These are phyloP conservation scores for Oligia latruncula DNA, from an alignment of 2,888 invertebrate species.

Conservation along the genomic window DNA sequence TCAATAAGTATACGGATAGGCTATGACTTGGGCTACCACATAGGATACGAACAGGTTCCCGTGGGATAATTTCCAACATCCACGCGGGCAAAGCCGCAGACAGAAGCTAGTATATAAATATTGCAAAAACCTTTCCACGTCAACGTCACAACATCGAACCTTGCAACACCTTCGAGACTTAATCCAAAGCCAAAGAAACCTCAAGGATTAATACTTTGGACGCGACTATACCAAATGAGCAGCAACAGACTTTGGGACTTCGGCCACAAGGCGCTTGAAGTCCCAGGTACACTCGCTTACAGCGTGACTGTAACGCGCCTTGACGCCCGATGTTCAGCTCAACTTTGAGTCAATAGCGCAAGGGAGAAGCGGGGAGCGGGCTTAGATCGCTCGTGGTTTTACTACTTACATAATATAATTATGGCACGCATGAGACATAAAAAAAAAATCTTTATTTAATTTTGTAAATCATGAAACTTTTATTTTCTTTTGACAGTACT, in stretches of 20 bases:
- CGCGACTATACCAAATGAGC: constrained; percentile 44
- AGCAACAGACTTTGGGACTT: constrained; percentile 47
- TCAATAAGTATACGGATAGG: neutral
- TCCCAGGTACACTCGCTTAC: constrained; percentile 64
- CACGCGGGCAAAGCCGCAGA: neutral
- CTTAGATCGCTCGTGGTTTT: neutral
- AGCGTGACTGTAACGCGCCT: constrained; percentile 79
- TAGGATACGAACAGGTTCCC: no score
- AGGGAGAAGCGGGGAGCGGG: constrained; percentile 41
- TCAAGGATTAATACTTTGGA: constrained; percentile 52
- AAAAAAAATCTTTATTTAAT: no score
- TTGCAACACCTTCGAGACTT: constrained; percentile 15
- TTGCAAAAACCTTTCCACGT: neutral
- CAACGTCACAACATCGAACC: neutral
- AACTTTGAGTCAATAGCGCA: constrained; percentile 66
- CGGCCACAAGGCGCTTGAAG: constrained; percentile 54
- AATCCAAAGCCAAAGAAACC: constrained; percentile 31
- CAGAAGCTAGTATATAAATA: neutral
- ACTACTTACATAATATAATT: no score
- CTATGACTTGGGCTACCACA: neutral
- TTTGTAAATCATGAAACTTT: no score
- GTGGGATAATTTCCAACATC: neutral
- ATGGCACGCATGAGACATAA: no score
- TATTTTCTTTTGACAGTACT: no score
- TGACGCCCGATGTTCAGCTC: constrained; percentile 77